These are phyloP conservation scores for Pseudonaja textilis DNA, from an alignment of 2,113 vertebrate genomes.

Conservation along the genomic window DNA sequence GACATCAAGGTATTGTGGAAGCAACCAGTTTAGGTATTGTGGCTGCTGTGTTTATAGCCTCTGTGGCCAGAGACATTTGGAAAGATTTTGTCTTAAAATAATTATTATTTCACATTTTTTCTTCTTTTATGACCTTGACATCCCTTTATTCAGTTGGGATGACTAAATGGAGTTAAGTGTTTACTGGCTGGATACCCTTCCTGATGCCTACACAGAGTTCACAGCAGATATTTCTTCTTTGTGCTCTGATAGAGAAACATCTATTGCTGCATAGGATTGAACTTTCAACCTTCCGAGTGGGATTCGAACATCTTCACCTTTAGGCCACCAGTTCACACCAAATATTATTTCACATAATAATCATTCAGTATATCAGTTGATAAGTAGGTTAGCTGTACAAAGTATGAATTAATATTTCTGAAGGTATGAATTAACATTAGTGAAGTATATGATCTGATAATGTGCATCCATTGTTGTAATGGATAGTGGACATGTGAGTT, in stretches of 20 bases:
- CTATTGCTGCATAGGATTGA: background rate
- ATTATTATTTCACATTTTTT: background rate
- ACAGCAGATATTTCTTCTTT: background rate
- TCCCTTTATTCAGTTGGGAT: too few species aligned
- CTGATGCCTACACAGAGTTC: background rate
- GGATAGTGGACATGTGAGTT: background rate
- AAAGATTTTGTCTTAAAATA: background rate
- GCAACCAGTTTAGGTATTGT: background rate
- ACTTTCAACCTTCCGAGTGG: background rate
- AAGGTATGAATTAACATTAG: background rate
- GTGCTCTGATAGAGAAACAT: background rate
- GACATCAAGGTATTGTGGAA: background rate
- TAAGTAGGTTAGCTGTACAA: background rate
- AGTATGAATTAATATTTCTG: background rate
- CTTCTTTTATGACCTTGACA: background rate
- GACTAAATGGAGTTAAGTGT: background rate
- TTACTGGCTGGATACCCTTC: background rate
- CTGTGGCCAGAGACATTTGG: background rate
- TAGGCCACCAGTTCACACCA: background rate
- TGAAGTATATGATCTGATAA: background rate
- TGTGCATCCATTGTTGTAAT: background rate
- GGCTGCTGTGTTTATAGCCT: background rate
- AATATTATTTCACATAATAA: background rate
- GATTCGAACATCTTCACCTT: background rate
- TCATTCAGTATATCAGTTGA: background rate